phyloP scores from a whole-genome alignment of 2,113 vertebrate genomes.

The Nannospalax galili region DNA sequence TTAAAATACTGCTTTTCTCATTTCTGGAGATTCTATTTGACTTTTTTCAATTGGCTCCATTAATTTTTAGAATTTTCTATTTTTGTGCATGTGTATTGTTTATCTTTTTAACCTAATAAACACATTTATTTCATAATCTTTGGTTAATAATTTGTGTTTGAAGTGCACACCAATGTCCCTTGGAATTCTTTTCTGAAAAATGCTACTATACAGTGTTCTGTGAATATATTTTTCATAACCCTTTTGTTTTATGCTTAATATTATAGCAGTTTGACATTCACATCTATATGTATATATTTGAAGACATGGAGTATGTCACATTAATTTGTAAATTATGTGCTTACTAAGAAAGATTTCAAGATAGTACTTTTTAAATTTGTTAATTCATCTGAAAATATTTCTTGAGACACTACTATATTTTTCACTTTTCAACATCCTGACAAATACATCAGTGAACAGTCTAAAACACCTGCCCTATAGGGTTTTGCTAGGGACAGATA shows the following conservation, averaged over 20 bases:
- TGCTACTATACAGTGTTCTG: not conserved
- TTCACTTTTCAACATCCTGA: not conserved
- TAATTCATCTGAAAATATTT: not conserved
- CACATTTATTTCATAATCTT: not conserved
- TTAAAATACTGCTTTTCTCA: not conserved
- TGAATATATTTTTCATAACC: not conserved
- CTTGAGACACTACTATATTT: not conserved
- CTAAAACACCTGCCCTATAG: not conserved
- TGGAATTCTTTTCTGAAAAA: not conserved
- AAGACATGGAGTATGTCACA: not conserved
- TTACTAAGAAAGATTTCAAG: not conserved
- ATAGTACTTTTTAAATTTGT: not conserved
- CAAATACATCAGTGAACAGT: not conserved
- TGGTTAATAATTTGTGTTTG: not conserved
- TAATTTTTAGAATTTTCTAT: not conserved
- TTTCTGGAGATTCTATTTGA: not conserved
- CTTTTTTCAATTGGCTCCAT: not conserved
- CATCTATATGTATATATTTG: not conserved
- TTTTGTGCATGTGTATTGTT: not conserved
- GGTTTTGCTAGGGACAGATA: not conserved
- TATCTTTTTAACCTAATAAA: not conserved
- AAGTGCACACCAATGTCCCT: not conserved
- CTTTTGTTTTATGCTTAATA: not conserved
- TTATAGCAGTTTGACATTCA: not conserved
- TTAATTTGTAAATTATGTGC: constrained; percentile 12